These are phyloP conservation scores for Tillus elongatus DNA, from an alignment of 2,888 invertebrate genomes.

Conservation along the genomic window DNA sequence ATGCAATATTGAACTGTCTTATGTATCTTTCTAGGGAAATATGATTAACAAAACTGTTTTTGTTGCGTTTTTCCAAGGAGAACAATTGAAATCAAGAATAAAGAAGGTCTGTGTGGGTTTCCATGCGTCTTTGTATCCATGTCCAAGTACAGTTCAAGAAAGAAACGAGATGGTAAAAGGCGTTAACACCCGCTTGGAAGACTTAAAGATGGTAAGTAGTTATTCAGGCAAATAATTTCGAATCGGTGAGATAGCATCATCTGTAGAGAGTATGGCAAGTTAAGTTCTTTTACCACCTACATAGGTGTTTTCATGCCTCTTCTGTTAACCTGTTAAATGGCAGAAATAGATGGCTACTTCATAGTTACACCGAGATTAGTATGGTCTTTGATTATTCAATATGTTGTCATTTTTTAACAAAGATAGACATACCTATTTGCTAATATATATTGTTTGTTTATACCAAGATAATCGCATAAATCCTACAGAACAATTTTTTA, in stretches of 20 bases:
- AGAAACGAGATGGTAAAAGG: constrained; percentile 84
- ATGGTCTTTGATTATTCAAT: too few relatives aligned
- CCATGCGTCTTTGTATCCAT: constrained; percentile 86
- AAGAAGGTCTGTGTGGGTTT: constrained; percentile 92
- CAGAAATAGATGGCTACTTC: too few relatives aligned
- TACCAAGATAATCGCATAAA: too few relatives aligned
- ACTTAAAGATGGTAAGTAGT: constrained; percentile 64
- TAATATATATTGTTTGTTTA: too few relatives aligned
- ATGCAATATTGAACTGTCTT: too few relatives aligned
- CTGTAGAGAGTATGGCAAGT: neutral
- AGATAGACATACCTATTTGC: too few relatives aligned
- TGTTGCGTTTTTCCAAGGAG: constrained; percentile 84
- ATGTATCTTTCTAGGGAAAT: constrained; percentile 58
- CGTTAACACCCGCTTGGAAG: constrained; percentile 81
- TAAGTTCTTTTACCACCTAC: too few relatives aligned
- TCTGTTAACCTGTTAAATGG: too few relatives aligned
- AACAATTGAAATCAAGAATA: constrained; percentile 79
- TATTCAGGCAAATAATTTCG: constrained; percentile 13
- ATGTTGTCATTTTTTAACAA: too few relatives aligned
- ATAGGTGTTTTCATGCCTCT: neutral
- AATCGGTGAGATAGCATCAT: too few relatives aligned
- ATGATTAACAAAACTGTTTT: constrained; percentile 85
- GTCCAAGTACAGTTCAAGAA: constrained; percentile 77
- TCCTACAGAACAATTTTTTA: too few relatives aligned
- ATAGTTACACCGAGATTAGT: too few relatives aligned